Base-by-base conservation (phyloP, 2,113 vertebrate species). In the Falcunculus frontatus region DNA sequence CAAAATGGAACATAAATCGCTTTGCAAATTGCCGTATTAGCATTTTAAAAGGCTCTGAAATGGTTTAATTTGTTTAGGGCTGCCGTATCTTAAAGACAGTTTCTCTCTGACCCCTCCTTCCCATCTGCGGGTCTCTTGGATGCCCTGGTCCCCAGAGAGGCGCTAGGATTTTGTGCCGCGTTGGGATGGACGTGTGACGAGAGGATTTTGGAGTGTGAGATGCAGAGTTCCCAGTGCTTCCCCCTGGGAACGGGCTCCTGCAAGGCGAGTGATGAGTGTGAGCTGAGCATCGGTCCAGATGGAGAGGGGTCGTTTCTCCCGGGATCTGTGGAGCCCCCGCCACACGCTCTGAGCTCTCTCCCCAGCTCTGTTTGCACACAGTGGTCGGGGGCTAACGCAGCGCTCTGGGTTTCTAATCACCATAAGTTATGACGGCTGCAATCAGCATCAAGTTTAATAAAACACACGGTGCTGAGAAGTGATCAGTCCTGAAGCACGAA, bases 51-150 rank as follows among this genome's bases (percentile, higher is more conserved):
- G 93, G 22, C 89, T 96, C 84, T 93, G 86, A 94, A 96, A 88
- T 23, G 60, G 75, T 95, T 97, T 95, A 96, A 97, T 95, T 95
- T 96, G 95, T 97, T 97, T 96, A 94, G 94, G 88, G 69, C 87
- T 95, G 79, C 35, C 15, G 2, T 37, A 70, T 83, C 95, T 96
- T 93, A 88, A 90, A 95, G 96, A 67, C 84, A 65, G 52, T 82
- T 87, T 93, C 55, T 92, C 30, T 53, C 35, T 84, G 75, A 91
- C 89, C 91, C 90, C 94, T 95, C 91, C 91, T 95, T 90, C 53
- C 88, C 76, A 91, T 94, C 95, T 96, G 92, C 35, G 75, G 72
- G 33, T 94, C 79, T 78, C 59, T 59, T 78, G 53, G 86, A 81
- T 67, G 77, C n/a, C 41, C 62, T 46, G 62, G 33, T 94, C 82